A percentile compares a stretch with the other conserved stretches of the same genome.
Evolutionary conservation across 2,797 vertebrate species (phyloP).

Genomic region (Decapterus maruadsi): DNA sequence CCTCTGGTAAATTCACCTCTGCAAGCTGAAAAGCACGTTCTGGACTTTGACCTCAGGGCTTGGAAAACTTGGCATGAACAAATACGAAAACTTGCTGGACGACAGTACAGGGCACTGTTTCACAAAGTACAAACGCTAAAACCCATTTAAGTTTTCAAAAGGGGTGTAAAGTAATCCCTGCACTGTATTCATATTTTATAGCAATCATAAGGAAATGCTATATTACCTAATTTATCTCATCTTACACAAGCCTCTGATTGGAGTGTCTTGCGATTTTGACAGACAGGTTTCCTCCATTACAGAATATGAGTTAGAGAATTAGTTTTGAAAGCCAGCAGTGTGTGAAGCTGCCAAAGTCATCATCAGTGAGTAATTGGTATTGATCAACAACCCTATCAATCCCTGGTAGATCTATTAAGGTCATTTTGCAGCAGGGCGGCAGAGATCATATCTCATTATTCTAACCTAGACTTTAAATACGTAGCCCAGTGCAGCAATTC

Average conservation of each 20-base stretch:
- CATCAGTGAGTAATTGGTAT: conserved; percentile 42
- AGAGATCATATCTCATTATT: conserved; percentile 47
- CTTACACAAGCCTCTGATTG: neutral
- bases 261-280: conserved; percentile 12
- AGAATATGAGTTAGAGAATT: conserved; percentile 35
- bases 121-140: conserved; percentile 24
- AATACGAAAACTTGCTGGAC: conserved; percentile 61
- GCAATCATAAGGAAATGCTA: conserved; percentile 1
- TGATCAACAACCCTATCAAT: conserved; percentile 47
- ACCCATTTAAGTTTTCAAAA: conserved; percentile 9
- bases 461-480: conserved; percentile 27
- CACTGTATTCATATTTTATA: neutral
- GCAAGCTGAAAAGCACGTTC: conserved; percentile 50
- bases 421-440: conserved; percentile 23
- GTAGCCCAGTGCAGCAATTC: conserved; percentile 12
- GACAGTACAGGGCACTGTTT: conserved; percentile 8
- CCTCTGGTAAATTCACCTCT: conserved; percentile 63
- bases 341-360: conserved; percentile 41
- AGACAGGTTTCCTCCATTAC: conserved; percentile 9
- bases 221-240: conserved; percentile 10
- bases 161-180: neutral
- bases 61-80: conserved; percentile 60
- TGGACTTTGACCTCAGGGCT: conserved; percentile 62
- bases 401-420: conserved; percentile 15
- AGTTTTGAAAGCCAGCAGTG: conserved; percentile 40